These are phyloP conservation scores for Agrotis clavis DNA, from an alignment of 2,888 invertebrate species.

Conservation along the genomic window DNA sequence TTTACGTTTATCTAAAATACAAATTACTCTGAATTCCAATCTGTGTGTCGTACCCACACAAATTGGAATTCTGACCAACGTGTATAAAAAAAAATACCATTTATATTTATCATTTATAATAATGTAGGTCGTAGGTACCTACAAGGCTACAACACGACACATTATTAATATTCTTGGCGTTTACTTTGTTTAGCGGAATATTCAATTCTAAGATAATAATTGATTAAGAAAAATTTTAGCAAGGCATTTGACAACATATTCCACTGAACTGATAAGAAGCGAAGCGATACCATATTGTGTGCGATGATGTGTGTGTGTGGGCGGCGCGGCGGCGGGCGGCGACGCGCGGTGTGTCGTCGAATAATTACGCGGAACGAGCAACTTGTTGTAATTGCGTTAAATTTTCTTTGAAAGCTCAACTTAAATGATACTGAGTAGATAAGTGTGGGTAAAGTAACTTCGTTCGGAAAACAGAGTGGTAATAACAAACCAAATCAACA, in stretches of 20 bases:
- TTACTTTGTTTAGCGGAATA: too few species aligned
- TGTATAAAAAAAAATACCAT: too few species aligned
- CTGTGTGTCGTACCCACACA: too few species aligned
- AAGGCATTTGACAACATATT: background rate
- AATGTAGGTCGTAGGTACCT: background rate
- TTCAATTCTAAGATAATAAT: too few species aligned
- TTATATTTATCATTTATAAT: background rate
- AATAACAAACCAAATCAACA: too few species aligned
- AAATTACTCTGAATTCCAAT: slow-evolving; percentile 1
- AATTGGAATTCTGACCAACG: too few species aligned
- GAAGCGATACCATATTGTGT: slow-evolving; percentile 44
- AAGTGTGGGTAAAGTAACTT: background rate
- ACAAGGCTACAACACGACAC: too few species aligned
- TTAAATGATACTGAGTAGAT: background rate
- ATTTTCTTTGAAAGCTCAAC: background rate
- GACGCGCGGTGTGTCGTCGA: slow-evolving; percentile 2
- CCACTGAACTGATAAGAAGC: slow-evolving; percentile 17
- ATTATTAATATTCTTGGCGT: too few species aligned
- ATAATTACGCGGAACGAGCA: slow-evolving; percentile 10
- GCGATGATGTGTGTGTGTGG: slow-evolving; percentile 13
- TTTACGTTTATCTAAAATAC: too few species aligned
- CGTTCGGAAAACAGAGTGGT: background rate
- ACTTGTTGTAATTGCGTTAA: slow-evolving; percentile 15
- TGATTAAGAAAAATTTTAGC: too few species aligned
- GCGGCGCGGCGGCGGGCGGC: background rate